Percentiles rank a stretch among this genome's conserved stretches.
Evolutionary conservation across 2,113 vertebrate species (phyloP).

Genomic region (Epinephelus cyanopodus): DNA sequence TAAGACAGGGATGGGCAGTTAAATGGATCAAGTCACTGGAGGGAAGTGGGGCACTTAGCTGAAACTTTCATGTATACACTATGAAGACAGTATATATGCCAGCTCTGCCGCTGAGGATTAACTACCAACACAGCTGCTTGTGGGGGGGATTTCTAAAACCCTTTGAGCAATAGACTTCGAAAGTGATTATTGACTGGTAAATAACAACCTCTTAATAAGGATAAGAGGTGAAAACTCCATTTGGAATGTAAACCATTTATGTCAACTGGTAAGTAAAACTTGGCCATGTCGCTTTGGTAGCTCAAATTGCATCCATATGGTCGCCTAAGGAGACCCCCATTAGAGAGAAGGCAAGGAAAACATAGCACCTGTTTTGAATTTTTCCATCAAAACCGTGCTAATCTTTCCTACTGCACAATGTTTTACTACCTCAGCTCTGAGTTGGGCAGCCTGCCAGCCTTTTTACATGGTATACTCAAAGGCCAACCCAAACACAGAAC

Average conservation of each 20-base stretch:
- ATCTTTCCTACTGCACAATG: conserved; percentile 57
- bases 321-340: conserved; percentile 43
- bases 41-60: conserved; percentile 71
- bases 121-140: conserved; percentile 36
- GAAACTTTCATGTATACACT: conserved; percentile 67
- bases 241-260: conserved; percentile 63
- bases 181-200: conserved; percentile 69
- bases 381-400: conserved; percentile 52
- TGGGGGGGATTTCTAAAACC: conserved; percentile 42
- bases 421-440: conserved; percentile 60
- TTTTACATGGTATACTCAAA: conserved; percentile 52
- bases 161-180: conserved; percentile 52
- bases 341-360: conserved; percentile 50
- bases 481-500: conserved; percentile 51
- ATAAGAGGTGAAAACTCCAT: conserved; percentile 56
- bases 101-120: conserved; percentile 60
- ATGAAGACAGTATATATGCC: conserved; percentile 36
- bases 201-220: conserved; percentile 64
- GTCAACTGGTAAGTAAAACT: conserved; percentile 47
- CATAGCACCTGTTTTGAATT: conserved; percentile 70
- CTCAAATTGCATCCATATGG: conserved; percentile 52
- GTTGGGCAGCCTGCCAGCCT: conserved; percentile 38
- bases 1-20: conserved; percentile 76
- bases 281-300: conserved; percentile 41
- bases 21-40: conserved; percentile 77